phyloP scores from a whole-genome alignment of 2,888 invertebrate species.

The Noctua janthe region DNA sequence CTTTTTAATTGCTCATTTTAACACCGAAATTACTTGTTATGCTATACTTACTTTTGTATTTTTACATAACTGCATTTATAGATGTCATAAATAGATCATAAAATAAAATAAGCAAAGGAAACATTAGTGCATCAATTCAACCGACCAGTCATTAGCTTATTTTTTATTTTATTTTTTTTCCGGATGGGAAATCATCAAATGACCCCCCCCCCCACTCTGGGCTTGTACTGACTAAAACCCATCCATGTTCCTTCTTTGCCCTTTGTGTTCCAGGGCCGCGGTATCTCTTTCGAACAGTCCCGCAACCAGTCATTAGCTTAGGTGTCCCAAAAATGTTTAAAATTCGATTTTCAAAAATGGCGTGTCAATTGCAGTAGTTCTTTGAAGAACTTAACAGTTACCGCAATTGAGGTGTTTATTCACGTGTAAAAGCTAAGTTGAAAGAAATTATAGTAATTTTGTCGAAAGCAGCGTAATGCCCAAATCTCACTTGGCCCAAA shows the following conservation, averaged over 20 bases:
- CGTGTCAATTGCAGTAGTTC: conserved; percentile 2
- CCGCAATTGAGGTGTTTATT: conserved; percentile 34
- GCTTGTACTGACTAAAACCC: too few relatives aligned
- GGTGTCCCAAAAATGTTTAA: conserved; percentile 1
- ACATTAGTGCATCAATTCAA: neutral
- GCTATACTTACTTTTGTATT: conserved; percentile 1
- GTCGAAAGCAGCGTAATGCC: conserved; percentile 49
- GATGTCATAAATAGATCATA: neutral
- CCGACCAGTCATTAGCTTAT: neutral
- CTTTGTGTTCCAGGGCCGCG: too few relatives aligned
- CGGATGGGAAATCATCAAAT: too few relatives aligned
- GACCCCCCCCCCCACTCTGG: too few relatives aligned
- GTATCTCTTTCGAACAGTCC: too few relatives aligned
- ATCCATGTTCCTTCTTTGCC: too few relatives aligned
- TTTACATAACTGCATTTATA: neutral
- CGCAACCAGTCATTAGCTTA: conserved; percentile 1
- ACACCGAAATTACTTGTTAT: neutral
- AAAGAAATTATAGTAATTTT: conserved; percentile 54
- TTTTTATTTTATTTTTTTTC: too few relatives aligned
- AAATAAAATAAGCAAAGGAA: neutral
- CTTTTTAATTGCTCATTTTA: conserved; percentile 17
- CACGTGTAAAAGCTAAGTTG: conserved; percentile 32
- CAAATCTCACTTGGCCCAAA: conserved; percentile 23
- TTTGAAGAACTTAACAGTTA: conserved; percentile 30
- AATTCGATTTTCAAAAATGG: conserved; percentile 44